Base-by-base conservation (phyloP, 2,113 vertebrate species). In the Oncorhynchus keta region DNA sequence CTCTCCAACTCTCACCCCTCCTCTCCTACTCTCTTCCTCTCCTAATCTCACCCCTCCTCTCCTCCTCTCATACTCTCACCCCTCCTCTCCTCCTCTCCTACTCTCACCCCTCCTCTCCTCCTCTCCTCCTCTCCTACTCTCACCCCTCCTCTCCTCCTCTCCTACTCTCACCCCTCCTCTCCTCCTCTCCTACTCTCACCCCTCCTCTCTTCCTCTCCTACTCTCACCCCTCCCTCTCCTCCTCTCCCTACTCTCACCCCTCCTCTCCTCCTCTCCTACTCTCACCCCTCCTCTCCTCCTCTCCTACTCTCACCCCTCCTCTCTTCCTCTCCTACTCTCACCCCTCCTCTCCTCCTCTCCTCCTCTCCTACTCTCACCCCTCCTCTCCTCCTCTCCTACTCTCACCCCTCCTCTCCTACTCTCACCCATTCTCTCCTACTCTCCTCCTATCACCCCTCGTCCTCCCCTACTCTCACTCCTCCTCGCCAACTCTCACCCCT, bases 221-320 rank as follows among this genome's bases (percentile, higher is more conserved):
- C n/a, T n/a, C n/a, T n/a, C n/a, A n/a, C n/a, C n/a, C n/a, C n/a
- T n/a, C n/a, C n/a, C n/a, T n/a, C n/a, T n/a, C n/a, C n/a, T n/a
- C n/a, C n/a, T n/a, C n/a, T n/a, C n/a, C n/a, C n/a, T n/a, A n/a
- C n/a, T n/a, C n/a, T n/a, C n/a, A n/a, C n/a, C n/a, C n/a, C n/a
- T n/a, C n/a, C n/a, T n/a, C n/a, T n/a, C n/a, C n/a, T n/a, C n/a
- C n/a, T n/a, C n/a, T n/a, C n/a, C n/a, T n/a, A n/a, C n/a, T n/a
- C n/a, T n/a, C n/a, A n/a, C n/a, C n/a, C n/a, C n/a, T n/a, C n/a
- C n/a, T n/a, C n/a, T n/a, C n/a, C 73, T 28, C 65, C 18, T 65
- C 64, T 9, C 65, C 83, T 81, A 32, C 79, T 59, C 55, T 61
- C 71, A 73, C 81, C 67, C 20, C 61, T 22, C 24, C 61, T 14